A percentile compares a stretch with the other conserved stretches of the same genome.
These are phyloP conservation scores for Megalonaias nervosa DNA, from an alignment of 1,140 invertebrate genomes.

Conservation along the genomic window DNA sequence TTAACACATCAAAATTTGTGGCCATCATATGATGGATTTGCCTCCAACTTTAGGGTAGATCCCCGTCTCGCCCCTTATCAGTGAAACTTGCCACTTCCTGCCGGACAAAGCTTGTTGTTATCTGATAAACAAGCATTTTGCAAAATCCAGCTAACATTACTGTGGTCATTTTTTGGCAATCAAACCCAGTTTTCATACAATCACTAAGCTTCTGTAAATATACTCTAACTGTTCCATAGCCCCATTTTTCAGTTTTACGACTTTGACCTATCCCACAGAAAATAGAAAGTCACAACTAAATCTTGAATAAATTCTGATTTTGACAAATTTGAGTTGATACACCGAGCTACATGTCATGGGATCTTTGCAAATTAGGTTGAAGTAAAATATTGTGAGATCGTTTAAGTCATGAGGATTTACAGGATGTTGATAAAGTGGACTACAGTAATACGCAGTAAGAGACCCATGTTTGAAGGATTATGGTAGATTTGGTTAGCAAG, in stretches of 20 bases:
- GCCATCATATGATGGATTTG: too few relatives aligned
- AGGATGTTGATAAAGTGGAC: slow-evolving; percentile 41
- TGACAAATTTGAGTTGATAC: slow-evolving; percentile 34
- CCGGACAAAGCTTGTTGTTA: too few relatives aligned
- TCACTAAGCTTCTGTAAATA: too few relatives aligned
- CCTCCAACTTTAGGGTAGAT: too few relatives aligned
- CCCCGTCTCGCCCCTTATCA: too few relatives aligned
- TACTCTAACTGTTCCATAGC: neutral
- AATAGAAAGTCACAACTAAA: slow-evolving; percentile 39
- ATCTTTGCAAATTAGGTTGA: slow-evolving; percentile 41
- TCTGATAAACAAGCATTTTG: too few relatives aligned
- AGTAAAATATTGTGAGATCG: slow-evolving; percentile 43
- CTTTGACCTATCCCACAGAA: slow-evolving; percentile 32
- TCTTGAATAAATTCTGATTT: slow-evolving; percentile 35
- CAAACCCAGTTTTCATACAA: too few relatives aligned
- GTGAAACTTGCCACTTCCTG: too few relatives aligned
- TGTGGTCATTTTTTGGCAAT: too few relatives aligned
- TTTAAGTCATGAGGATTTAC: slow-evolving; percentile 34
- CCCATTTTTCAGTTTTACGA: slow-evolving; percentile 31
- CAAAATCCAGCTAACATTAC: too few relatives aligned
- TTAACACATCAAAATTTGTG: too few relatives aligned
- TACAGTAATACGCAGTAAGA: slow-evolving; percentile 23
- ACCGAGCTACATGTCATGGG: slow-evolving; percentile 29
- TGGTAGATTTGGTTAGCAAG: slow-evolving; percentile 18
- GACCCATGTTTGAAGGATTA: slow-evolving; percentile 41